Percentiles rank a stretch among this genome's conserved stretches.
These are phyloP conservation scores for Calephelis virginiensis DNA, from an alignment of 1,140 invertebrate genomes.

Conservation along the genomic window DNA sequence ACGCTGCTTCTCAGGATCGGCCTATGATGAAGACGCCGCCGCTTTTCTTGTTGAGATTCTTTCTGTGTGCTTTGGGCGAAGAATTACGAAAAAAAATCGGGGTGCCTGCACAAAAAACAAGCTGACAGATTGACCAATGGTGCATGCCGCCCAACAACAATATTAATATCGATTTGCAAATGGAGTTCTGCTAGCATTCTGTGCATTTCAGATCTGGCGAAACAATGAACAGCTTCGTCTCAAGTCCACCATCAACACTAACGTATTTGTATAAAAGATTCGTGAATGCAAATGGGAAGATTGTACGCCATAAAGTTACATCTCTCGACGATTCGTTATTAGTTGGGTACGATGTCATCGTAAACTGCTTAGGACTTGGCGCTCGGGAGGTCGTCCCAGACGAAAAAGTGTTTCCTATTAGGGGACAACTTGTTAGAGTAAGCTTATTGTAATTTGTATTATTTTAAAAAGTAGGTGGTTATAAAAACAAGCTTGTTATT, in stretches of 20 bases:
- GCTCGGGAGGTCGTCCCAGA: conserved; percentile 80
- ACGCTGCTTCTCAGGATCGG: no score
- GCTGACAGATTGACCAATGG: no score
- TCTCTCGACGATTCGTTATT: conserved; percentile 76
- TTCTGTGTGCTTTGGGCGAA: no score
- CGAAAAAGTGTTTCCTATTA: conserved; percentile 79
- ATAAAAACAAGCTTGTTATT: no score
- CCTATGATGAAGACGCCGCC: no score
- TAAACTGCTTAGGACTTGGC: conserved; percentile 87
- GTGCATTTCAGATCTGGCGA: conserved; percentile 75
- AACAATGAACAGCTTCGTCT: conserved; percentile 81
- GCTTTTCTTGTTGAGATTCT: no score
- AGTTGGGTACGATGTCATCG: conserved; percentile 81
- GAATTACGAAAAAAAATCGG: no score
- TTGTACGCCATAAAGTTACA: conserved; percentile 74
- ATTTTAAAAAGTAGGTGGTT: no score
- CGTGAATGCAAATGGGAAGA: conserved; percentile 74
- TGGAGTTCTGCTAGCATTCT: no score
- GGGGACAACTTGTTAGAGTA: conserved; percentile 85
- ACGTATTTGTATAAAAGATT: conserved; percentile 82
- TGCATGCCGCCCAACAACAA: no score
- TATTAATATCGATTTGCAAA: no score
- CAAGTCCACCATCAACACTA: conserved; percentile 79
- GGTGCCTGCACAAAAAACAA: no score
- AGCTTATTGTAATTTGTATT: conserved; percentile 26